Evolutionary conservation across 2,113 vertebrate genomes (phyloP).

Genomic region (Uria lomvia): DNA sequence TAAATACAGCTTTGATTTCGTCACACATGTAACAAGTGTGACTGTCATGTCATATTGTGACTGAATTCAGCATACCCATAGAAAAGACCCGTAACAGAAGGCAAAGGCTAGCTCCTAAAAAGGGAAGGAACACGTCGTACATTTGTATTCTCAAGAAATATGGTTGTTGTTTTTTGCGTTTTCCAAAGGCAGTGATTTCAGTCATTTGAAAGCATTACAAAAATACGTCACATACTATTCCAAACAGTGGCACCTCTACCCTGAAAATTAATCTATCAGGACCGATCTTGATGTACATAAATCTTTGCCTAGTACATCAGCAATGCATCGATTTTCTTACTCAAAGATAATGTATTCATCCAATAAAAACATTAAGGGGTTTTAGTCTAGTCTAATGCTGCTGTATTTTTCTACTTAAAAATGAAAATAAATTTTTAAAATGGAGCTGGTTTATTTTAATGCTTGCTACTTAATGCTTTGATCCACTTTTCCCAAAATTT

Average conservation of each 20-base stretch:
- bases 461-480: background rate
- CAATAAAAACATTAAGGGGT: background rate
- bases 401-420: background rate
- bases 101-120: background rate
- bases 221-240: slow-evolving; percentile 1
- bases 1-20: background rate
- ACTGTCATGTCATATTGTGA: background rate
- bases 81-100: background rate
- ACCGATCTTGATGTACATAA: background rate
- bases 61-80: background rate
- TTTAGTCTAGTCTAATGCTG: background rate
- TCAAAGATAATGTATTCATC: background rate
- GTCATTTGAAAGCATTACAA: slow-evolving; percentile 16
- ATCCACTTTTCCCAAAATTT: background rate
- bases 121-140: background rate
- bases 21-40: background rate
- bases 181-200: background rate
- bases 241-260: background rate
- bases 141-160: background rate
- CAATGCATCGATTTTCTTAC: background rate
- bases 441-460: background rate
- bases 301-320: background rate
- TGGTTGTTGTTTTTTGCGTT: background rate
- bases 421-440: background rate
- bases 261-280: slow-evolving; percentile 4